These are phyloP conservation scores for Colinus virginianus DNA, from an alignment of 2,113 vertebrate genomes.

Conservation along the genomic window DNA sequence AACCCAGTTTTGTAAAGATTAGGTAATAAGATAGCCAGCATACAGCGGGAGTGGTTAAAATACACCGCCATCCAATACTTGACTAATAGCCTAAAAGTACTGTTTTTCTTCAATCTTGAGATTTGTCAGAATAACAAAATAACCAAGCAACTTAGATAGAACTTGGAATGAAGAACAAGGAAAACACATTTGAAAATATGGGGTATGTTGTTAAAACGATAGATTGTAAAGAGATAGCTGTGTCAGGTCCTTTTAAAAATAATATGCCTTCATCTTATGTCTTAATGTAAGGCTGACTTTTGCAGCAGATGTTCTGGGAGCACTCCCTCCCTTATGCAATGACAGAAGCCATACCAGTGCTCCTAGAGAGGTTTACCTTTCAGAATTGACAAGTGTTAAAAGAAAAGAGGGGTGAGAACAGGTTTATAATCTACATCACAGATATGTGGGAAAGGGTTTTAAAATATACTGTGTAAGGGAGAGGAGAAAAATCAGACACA, in stretches of 20 bases:
- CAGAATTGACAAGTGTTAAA: conserved; percentile 74
- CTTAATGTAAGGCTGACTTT: conserved; percentile 48
- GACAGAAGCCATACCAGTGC: conserved; percentile 64
- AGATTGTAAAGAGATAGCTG: conserved; percentile 46
- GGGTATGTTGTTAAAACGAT: neutral
- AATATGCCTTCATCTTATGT: conserved; percentile 56
- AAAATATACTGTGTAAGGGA: conserved; percentile 50
- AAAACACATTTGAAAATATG: neutral
- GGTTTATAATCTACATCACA: conserved; percentile 57
- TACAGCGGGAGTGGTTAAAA: neutral
- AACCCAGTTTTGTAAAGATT: conserved; percentile 35
- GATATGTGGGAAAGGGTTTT: conserved; percentile 54
- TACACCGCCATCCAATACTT: neutral
- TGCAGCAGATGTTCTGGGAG: conserved; percentile 59
- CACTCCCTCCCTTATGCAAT: conserved; percentile 48
- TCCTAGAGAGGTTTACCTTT: conserved; percentile 64
- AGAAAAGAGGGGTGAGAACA: conserved; percentile 70
- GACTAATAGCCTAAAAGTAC: neutral
- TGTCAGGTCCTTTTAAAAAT: conserved; percentile 70
- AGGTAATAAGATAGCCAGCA: neutral
- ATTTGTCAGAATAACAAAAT: neutral
- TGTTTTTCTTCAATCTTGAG: neutral
- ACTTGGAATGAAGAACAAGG: neutral
- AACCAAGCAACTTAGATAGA: neutral
- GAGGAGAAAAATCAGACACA: conserved; percentile 71